A percentile compares a stretch with the other conserved stretches of the same genome.
These are phyloP conservation scores for Peribatodes rhomboidaria DNA, from an alignment of 2,888 invertebrate species.

Conservation along the genomic window DNA sequence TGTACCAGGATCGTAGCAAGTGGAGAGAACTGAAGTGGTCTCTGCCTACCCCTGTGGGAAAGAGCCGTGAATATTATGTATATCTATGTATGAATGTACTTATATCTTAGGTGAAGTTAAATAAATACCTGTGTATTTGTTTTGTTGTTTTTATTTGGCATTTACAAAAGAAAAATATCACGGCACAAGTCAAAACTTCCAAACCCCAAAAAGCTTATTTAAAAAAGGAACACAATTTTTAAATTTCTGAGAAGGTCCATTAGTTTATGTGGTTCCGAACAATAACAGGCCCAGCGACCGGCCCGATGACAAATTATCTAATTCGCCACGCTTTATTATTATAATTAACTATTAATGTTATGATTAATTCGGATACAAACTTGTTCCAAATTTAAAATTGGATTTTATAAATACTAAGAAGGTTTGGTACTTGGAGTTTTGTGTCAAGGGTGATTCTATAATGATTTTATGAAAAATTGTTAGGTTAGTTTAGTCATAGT, in stretches of 20 bases:
- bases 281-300: conserved; percentile 57
- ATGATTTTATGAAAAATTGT: no score
- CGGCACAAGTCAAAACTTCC: not conserved
- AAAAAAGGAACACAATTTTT: conserved; percentile 53
- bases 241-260: conserved; percentile 74
- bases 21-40: no score
- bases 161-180: no score
- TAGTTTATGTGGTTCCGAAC: conserved; percentile 69
- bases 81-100: no score
- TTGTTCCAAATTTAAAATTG: conserved; percentile 22
- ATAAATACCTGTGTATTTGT: no score
- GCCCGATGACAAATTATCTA: conserved; percentile 80
- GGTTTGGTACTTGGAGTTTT: no score
- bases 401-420: conserved; percentile 20
- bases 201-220: not conserved
- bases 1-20: no score
- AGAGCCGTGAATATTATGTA: no score
- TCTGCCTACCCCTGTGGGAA: no score
- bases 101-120: no score
- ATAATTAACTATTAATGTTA: conserved; percentile 70
- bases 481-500: no score
- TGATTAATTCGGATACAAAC: conserved; percentile 47
- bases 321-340: conserved; percentile 76
- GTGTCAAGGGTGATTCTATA: no score
- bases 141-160: not conserved